Conservation (phyloP, 2,888 invertebrate species). For the Apamea epomidion region DNA sequence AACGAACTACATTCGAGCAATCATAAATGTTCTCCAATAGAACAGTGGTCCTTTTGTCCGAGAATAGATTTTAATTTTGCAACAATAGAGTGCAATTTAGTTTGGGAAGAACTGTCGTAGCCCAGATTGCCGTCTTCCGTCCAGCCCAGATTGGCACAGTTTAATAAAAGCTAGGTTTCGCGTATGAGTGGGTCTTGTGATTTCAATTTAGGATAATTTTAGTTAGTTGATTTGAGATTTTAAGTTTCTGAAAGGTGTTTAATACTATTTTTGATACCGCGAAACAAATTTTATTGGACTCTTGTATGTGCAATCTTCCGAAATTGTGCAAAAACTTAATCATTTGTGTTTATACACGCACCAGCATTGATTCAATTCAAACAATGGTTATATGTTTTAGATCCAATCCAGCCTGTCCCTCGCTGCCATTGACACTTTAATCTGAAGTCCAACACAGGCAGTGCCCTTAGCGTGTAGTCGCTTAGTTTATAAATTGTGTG, state of each 20-base stretch:
- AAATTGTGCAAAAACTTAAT: not conserved
- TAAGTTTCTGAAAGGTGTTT: not conserved
- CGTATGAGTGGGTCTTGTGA: conserved; percentile 20
- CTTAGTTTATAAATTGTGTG: not conserved
- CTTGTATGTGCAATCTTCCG: not conserved
- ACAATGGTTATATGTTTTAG: not conserved
- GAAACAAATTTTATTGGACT: not conserved
- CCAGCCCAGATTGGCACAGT: conserved; percentile 45
- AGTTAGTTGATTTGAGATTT: not conserved
- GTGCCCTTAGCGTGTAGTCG: not conserved
- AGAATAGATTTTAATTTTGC: conserved; percentile 24
- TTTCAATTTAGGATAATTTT: conserved; percentile 10
- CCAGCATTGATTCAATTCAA: not conserved
- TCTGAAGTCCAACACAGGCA: no score
- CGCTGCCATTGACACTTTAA: not conserved
- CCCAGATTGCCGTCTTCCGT: conserved; percentile 60
- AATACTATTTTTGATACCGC: not conserved
- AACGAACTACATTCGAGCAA: conserved; percentile 52
- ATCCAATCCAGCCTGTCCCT: not conserved
- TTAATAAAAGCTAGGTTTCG: conserved; percentile 48
- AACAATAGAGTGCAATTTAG: conserved; percentile 41
- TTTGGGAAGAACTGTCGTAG: conserved; percentile 13
- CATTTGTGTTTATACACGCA: not conserved
- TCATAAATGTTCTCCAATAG: conserved; percentile 50
- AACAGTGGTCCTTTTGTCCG: conserved; percentile 22